Evolutionary conservation across 2,113 vertebrate species (phyloP).

Genomic region (Atractosteus spatula): DNA sequence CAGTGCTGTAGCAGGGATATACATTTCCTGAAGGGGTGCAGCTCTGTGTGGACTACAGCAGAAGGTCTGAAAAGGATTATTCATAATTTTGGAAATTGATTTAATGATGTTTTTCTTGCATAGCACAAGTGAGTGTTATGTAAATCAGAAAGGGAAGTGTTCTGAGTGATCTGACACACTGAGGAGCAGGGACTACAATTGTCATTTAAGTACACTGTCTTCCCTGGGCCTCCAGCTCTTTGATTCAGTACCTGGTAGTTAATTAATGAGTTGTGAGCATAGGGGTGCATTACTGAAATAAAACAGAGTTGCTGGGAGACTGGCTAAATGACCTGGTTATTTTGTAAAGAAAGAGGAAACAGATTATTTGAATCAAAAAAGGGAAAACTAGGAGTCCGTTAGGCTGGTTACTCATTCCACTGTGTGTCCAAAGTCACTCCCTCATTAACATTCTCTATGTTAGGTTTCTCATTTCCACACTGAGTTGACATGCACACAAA

Average conservation of each 20-base stretch:
- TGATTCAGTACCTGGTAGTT: conserved; percentile 69
- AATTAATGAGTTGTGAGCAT: conserved; percentile 67
- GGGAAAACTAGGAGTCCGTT: conserved; percentile 23
- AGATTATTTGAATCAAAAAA: conserved; percentile 46
- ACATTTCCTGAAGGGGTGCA: too few species aligned
- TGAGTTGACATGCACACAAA: too few species aligned
- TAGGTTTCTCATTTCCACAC: too few species aligned
- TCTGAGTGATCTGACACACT: too few species aligned
- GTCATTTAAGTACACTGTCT: conserved; percentile 17
- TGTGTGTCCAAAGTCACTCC: conserved; percentile 18
- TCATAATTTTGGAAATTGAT: too few species aligned
- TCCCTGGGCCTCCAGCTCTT: conserved; percentile 60
- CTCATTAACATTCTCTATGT: conserved; percentile 25
- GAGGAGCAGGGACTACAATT: too few species aligned
- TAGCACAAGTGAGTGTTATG: too few species aligned
- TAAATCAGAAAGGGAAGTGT: too few species aligned
- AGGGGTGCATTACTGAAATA: conserved; percentile 51
- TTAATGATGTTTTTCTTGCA: too few species aligned
- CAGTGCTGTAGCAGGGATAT: too few species aligned
- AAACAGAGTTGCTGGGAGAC: conserved; percentile 45
- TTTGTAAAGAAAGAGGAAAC: conserved; percentile 46
- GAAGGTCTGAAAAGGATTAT: neutral
- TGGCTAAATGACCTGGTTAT: conserved; percentile 70
- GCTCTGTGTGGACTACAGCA: neutral
- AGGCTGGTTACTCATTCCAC: conserved; percentile 23